Evolutionary conservation across 2,888 invertebrate species (phyloP).

Genomic region (Nemoura dubitans): DNA sequence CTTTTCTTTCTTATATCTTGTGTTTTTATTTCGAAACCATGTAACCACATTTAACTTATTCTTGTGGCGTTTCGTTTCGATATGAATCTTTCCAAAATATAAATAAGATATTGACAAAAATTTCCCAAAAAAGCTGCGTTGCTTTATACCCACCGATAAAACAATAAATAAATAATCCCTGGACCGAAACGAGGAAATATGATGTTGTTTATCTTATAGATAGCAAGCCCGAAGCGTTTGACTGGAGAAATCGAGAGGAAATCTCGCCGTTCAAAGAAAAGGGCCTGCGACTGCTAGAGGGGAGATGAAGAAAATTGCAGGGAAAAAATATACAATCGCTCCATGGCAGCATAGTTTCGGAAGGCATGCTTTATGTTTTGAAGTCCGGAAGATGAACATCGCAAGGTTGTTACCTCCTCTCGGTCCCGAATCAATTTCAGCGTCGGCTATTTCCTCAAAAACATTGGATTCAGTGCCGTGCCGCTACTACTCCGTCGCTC

Average conservation of each 20-base stretch:
- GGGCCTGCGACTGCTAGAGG: neutral
- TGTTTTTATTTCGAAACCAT: neutral
- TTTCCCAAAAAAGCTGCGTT: neutral
- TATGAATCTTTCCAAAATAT: conserved; percentile 1
- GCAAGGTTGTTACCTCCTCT: neutral
- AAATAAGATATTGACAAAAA: conserved; percentile 12
- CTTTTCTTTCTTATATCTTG: neutral
- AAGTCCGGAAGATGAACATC: neutral
- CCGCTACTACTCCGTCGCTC: neutral
- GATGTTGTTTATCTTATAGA: neutral
- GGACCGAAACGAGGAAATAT: neutral
- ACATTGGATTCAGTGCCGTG: neutral
- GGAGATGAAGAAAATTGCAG: neutral
- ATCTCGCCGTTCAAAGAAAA: neutral
- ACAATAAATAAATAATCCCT: neutral
- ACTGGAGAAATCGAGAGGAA: neutral
- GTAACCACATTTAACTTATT: neutral
- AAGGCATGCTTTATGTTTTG: conserved; percentile 12
- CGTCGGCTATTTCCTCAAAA: neutral
- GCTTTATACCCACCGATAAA: neutral
- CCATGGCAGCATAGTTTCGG: neutral
- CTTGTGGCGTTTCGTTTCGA: neutral
- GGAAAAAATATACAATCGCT: conserved; percentile 5
- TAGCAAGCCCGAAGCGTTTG: neutral
- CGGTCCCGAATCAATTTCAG: conserved; percentile 1